Conservation (phyloP, 92 coral and sea anemone genomes). For the Porites divaricata region DNA sequence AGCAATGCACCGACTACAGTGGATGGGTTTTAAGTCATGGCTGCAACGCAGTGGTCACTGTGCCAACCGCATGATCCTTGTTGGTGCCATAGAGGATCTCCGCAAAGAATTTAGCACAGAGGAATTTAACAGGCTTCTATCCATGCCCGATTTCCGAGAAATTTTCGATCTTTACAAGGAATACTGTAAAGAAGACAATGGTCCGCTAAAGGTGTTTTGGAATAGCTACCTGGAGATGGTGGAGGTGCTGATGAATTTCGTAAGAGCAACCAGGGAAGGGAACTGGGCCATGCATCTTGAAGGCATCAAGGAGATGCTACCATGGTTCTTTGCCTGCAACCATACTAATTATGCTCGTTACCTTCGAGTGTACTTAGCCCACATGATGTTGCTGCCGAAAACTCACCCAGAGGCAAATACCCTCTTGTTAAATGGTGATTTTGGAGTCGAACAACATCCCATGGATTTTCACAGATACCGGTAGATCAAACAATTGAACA, state of each 20-base stretch:
- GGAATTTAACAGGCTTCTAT: constrained; percentile 40
- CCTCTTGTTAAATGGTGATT: constrained; percentile 49
- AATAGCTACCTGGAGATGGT: constrained; percentile 66
- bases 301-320: constrained; percentile 59
- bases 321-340: constrained; percentile 69
- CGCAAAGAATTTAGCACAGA: constrained; percentile 44
- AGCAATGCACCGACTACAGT: constrained; percentile 62
- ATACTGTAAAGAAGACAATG: constrained; percentile 43
- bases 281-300: constrained; percentile 53
- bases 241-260: constrained; percentile 27
- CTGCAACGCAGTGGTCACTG: constrained; percentile 19
- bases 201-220: constrained; percentile 62
- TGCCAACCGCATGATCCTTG: constrained; percentile 36
- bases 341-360: constrained; percentile 70
- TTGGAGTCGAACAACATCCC: constrained; percentile 50
- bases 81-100: constrained; percentile 44
- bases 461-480: constrained; percentile 47
- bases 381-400: constrained; percentile 51
- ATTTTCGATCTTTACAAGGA: constrained; percentile 38
- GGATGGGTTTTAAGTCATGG: constrained; percentile 55
- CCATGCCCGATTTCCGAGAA: constrained; percentile 46
- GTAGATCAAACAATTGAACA: constrained; percentile 61
- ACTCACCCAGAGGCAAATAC: constrained; percentile 69
- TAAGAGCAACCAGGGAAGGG: constrained; percentile 18
- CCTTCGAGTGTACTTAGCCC: constrained; percentile 57